Evolutionary conservation across 2,113 vertebrate species (phyloP).

Genomic region (Struthio camelus): DNA sequence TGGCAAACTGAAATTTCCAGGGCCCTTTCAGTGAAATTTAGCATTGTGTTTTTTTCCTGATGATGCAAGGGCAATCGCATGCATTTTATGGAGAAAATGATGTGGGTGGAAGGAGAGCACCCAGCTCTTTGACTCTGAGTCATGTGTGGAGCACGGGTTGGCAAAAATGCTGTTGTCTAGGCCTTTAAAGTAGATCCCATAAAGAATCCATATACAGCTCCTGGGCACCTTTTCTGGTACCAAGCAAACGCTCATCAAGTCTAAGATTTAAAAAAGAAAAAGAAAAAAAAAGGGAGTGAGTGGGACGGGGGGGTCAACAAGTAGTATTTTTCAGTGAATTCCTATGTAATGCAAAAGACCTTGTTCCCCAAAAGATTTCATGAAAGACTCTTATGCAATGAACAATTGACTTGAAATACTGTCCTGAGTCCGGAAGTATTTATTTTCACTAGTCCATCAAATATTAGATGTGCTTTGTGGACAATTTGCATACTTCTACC

Average conservation of each 20-base stretch:
- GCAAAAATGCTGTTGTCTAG: neutral
- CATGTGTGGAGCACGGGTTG: neutral
- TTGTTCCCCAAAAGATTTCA: neutral
- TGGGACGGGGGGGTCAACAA: neutral
- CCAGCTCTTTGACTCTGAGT: neutral
- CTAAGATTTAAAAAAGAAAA: neutral
- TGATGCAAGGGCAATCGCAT: neutral
- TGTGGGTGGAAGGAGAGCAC: neutral
- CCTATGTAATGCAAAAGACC: neutral
- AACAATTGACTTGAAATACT: neutral
- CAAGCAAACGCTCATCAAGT: neutral
- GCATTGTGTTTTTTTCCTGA: neutral
- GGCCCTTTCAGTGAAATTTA: neutral
- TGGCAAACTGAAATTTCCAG: neutral
- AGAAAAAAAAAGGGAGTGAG: neutral
- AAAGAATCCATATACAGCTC: neutral
- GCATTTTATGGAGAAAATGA: neutral
- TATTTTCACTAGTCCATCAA: neutral
- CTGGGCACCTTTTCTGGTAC: neutral
- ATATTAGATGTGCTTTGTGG: neutral
- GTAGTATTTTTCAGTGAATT: accelerated
- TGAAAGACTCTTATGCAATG: neutral
- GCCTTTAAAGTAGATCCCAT: neutral
- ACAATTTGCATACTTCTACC: neutral
- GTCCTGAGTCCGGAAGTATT: neutral